phyloP scores from a whole-genome alignment of 2,888 invertebrate species.

The Epinotia demarniana region DNA sequence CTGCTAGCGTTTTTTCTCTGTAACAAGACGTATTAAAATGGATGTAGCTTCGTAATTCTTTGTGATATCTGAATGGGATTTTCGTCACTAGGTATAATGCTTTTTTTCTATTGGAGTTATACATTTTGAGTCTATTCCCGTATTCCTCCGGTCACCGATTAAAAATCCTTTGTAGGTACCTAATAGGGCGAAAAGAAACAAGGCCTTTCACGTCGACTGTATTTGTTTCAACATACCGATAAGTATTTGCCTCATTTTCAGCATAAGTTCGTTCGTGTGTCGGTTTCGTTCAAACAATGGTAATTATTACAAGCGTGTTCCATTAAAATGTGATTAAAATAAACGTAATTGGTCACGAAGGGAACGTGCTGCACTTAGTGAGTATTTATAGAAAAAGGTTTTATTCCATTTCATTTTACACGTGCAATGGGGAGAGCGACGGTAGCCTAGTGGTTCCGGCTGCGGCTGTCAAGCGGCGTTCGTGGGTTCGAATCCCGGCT shows the following conservation, averaged over 20 bases:
- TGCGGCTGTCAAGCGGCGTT: too few species aligned
- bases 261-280: conserved; percentile 5
- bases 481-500: too few species aligned
- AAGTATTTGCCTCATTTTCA: not conserved
- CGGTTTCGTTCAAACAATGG: conserved; percentile 30
- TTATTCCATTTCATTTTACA: not conserved
- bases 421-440: not conserved
- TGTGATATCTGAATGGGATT: too few species aligned
- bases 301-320: conserved; percentile 33
- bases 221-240: not conserved
- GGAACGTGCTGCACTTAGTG: conserved; percentile 21
- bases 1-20: too few species aligned
- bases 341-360: conserved; percentile 24
- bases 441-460: too few species aligned
- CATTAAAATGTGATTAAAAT: conserved; percentile 28
- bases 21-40: too few species aligned
- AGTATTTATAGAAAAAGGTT: conserved; percentile 1
- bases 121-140: too few species aligned
- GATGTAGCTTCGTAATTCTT: too few species aligned
- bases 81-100: too few species aligned
- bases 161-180: too few species aligned
- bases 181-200: not conserved
- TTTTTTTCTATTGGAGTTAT: too few species aligned
- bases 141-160: too few species aligned
- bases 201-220: not conserved